A percentile compares a stretch with the other conserved stretches of the same genome.
phyloP scores from a whole-genome alignment of 2,888 invertebrate genomes.

The Muscina levida region DNA sequence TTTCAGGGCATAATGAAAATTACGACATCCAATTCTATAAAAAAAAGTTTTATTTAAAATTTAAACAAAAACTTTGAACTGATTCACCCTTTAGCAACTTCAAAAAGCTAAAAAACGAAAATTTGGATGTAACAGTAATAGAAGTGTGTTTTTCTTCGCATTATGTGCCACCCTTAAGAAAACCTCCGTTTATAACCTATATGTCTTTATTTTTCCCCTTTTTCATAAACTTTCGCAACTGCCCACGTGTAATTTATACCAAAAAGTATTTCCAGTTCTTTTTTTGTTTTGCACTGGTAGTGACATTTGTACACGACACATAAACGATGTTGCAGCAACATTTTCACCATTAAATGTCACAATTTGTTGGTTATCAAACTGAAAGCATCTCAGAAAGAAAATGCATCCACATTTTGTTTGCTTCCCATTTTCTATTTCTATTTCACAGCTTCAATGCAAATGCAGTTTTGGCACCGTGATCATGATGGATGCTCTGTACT shows the following conservation, averaged over 20 bases:
- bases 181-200: too few species aligned
- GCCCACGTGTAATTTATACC: neutral
- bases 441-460: neutral
- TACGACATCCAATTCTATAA: too few species aligned
- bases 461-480: neutral
- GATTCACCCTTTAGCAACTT: too few species aligned
- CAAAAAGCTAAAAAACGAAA: too few species aligned
- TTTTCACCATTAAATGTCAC: neutral
- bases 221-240: constrained; percentile 1
- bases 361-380: constrained; percentile 15
- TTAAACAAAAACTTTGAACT: too few species aligned
- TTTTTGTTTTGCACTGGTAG: constrained; percentile 51
- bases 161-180: too few species aligned
- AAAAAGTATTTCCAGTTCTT: constrained; percentile 34
- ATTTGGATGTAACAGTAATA: too few species aligned
- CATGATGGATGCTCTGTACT: too few species aligned
- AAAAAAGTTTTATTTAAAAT: too few species aligned
- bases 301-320: constrained; percentile 46
- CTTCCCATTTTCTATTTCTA: neutral
- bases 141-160: too few species aligned
- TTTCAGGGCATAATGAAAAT: too few species aligned
- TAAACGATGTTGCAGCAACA: constrained; percentile 23
- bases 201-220: neutral
- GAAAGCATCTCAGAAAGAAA: neutral
- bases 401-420: neutral